Conservation (phyloP, 1,140 invertebrate species). For the Sitobion miscanthi region DNA sequence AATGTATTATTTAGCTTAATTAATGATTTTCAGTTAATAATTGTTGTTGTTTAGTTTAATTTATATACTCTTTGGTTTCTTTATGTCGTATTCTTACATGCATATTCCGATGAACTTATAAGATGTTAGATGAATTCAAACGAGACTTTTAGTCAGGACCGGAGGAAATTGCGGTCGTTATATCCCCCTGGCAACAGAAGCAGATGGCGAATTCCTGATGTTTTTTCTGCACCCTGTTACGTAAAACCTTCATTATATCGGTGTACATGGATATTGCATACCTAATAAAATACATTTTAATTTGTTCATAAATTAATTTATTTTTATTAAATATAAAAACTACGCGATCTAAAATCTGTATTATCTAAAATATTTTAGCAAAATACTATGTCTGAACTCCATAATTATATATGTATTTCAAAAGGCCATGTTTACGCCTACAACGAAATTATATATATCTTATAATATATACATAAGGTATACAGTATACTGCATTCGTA, state of each 20-base stretch:
- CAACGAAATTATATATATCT: no score
- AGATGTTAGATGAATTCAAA: not conserved
- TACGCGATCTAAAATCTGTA: not conserved
- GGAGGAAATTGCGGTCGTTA: not conserved
- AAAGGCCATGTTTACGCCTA: no score
- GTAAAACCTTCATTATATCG: not conserved
- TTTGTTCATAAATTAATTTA: not conserved
- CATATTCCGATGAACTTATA: not conserved
- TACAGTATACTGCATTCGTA: no score
- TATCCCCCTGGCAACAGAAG: not conserved
- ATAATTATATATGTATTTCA: no score
- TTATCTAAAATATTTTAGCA: no score
- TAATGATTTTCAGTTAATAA: not conserved
- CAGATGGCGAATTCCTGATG: not conserved
- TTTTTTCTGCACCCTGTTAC: not conserved
- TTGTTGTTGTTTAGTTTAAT: not conserved
- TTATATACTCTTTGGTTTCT: not conserved
- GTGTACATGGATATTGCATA: not conserved
- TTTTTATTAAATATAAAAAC: not conserved
- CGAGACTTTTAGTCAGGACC: not conserved
- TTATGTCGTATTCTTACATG: not conserved
- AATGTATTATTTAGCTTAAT: no score
- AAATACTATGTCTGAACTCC: no score
- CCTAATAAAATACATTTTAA: no score
- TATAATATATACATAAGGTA: no score